Percentiles rank a stretch among this genome's conserved stretches.
Conservation (phyloP, 2,888 invertebrate species). For the Hyalella azteca region DNA sequence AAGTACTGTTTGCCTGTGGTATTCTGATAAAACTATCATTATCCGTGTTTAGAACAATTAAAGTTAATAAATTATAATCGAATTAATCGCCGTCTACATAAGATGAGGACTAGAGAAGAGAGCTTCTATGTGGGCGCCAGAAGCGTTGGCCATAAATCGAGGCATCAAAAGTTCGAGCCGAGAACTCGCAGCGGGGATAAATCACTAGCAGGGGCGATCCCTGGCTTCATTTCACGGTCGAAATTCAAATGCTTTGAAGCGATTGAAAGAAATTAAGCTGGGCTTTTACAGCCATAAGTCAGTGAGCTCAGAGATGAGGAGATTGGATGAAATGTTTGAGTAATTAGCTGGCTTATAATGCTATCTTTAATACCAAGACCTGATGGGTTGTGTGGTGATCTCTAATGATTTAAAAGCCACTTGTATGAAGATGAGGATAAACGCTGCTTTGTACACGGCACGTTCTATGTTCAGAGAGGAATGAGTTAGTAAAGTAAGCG, state of each 20-base stretch:
- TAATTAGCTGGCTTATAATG: slow-evolving; percentile 6
- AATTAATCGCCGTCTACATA: too few species aligned
- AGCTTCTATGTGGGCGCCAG: too few species aligned
- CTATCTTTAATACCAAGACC: background rate
- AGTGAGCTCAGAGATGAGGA: background rate
- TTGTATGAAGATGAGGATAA: background rate
- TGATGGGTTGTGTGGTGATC: slow-evolving; percentile 3
- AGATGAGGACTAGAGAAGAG: too few species aligned
- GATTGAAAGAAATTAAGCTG: slow-evolving; percentile 8
- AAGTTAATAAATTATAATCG: too few species aligned
- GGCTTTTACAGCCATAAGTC: slow-evolving; percentile 13
- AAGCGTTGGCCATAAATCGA: slow-evolving; percentile 18
- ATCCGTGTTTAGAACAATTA: too few species aligned
- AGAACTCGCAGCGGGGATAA: background rate
- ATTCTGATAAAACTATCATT: too few species aligned
- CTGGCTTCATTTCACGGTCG: slow-evolving; percentile 28
- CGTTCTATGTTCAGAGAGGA: too few species aligned
- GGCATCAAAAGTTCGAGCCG: slow-evolving; percentile 17
- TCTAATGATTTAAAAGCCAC: slow-evolving; percentile 23
- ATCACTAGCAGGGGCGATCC: background rate
- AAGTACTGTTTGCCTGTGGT: too few species aligned
- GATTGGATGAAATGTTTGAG: slow-evolving; percentile 30
- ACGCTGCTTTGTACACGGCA: background rate
- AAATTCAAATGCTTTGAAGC: slow-evolving; percentile 35
- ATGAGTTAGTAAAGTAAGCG: too few species aligned